Evolutionary conservation across 2,113 vertebrate species (phyloP).

Genomic region (Hippocampus barbouri): DNA sequence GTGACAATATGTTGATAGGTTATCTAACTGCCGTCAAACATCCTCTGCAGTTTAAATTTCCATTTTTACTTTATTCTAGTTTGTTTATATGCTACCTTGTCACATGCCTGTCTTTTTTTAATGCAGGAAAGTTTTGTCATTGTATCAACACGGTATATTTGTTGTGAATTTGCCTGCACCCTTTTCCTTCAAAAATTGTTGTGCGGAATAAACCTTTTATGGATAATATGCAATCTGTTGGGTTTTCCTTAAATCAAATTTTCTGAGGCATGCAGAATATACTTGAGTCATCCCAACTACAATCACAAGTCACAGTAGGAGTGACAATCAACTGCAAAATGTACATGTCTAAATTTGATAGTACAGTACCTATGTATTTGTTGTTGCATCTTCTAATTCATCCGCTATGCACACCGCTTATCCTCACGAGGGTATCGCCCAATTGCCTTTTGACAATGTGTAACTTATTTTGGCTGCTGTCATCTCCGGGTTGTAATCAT

Average conservation of each 20-base stretch:
- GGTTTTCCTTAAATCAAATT: not conserved
- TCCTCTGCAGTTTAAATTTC: conserved; percentile 49
- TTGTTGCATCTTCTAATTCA: no score
- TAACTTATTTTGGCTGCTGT: not conserved
- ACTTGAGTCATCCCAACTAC: not conserved
- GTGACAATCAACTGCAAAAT: no score
- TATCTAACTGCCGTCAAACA: conserved; percentile 49
- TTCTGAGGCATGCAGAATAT: not conserved
- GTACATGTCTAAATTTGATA: no score
- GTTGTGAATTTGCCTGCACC: conserved; percentile 35
- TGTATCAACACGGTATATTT: conserved; percentile 52
- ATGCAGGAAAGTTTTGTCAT: conserved; percentile 50
- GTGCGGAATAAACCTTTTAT: conserved; percentile 70
- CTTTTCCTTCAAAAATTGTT: conserved; percentile 48
- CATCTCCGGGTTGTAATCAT: not conserved
- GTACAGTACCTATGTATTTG: no score
- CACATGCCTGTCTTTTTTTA: conserved; percentile 58
- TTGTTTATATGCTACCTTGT: conserved; percentile 49
- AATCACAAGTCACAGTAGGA: no score
- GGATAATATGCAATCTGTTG: conserved; percentile 26
- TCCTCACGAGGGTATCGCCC: no score
- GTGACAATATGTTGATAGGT: conserved; percentile 61
- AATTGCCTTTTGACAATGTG: not conserved
- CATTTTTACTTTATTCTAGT: conserved; percentile 33
- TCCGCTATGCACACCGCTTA: no score